These are phyloP conservation scores for Argyresthia albistria DNA, from an alignment of 2,888 invertebrate species.

Conservation along the genomic window DNA sequence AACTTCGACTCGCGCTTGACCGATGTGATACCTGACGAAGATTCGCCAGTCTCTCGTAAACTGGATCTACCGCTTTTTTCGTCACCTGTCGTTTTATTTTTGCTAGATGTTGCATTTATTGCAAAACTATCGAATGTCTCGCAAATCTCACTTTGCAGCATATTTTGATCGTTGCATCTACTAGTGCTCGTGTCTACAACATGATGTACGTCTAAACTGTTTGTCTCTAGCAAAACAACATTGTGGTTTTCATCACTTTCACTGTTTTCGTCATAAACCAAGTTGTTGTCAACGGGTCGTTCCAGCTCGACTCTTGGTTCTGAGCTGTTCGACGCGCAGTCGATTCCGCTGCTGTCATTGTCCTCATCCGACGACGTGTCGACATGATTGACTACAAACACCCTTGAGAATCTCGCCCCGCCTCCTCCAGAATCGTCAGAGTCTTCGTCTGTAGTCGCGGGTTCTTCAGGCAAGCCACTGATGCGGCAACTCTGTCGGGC, in stretches of 20 bases:
- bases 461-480: constrained; percentile 57
- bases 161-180: constrained; percentile 54
- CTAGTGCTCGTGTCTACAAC: constrained; percentile 36
- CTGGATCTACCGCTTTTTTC: constrained; percentile 27
- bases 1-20: no score
- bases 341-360: constrained; percentile 70
- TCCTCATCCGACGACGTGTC: constrained; percentile 75
- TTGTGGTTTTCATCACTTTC: constrained; percentile 31
- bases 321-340: constrained; percentile 69
- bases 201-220: constrained; percentile 38
- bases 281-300: constrained; percentile 26
- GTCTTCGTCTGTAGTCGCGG: constrained; percentile 62
- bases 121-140: constrained; percentile 60
- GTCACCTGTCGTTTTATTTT: constrained; percentile 13
- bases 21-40: no score
- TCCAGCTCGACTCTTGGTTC: constrained; percentile 36
- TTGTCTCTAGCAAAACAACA: constrained; percentile 44
- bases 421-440: constrained; percentile 70
- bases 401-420: constrained; percentile 73
- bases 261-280: constrained; percentile 36
- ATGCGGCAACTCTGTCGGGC: constrained; percentile 51
- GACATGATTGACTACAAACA: constrained; percentile 78
- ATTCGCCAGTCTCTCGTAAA: no score
- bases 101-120: constrained; percentile 43
- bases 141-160: constrained; percentile 60